These are phyloP conservation scores for Eulemur albifrons DNA, from an alignment of 2,797 vertebrate species.

Conservation along the genomic window DNA sequence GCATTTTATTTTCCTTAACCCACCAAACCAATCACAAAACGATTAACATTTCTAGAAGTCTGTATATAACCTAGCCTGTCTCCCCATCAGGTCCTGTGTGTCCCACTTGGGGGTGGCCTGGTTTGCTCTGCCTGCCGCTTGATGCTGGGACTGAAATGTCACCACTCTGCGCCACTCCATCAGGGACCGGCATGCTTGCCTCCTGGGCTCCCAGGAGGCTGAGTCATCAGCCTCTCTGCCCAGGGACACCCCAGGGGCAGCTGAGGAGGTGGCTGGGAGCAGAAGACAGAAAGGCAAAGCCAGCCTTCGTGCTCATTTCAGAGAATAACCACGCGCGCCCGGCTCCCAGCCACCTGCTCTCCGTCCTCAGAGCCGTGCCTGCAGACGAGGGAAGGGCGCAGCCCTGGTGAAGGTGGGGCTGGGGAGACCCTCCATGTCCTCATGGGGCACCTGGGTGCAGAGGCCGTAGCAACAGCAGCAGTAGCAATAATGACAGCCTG, in stretches of 20 bases:
- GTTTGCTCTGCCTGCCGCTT: not conserved
- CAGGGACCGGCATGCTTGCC: not conserved
- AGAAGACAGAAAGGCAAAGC: conserved; percentile 20
- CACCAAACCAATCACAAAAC: not conserved
- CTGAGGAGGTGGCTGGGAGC: not conserved
- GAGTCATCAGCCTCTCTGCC: not conserved
- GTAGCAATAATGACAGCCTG: not conserved
- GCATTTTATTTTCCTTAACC: not conserved
- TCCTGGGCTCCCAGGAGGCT: not conserved
- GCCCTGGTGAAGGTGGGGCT: not conserved
- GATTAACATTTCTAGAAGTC: not conserved
- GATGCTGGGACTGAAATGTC: not conserved
- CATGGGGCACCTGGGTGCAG: not conserved
- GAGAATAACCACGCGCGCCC: not conserved
- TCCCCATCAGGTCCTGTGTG: not conserved
- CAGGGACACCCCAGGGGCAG: not conserved
- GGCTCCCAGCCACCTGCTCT: not conserved
- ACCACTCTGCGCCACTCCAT: not conserved
- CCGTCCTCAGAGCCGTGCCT: not conserved
- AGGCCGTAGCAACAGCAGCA: not conserved
- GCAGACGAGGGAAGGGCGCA: not conserved
- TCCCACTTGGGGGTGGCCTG: accelerated
- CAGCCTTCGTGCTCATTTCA: conserved; percentile 44
- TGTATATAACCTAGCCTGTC: not conserved
- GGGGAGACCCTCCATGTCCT: not conserved